phyloP scores from a whole-genome alignment of 2,888 invertebrate genomes.

The Synanthedon andrenaeformis region DNA sequence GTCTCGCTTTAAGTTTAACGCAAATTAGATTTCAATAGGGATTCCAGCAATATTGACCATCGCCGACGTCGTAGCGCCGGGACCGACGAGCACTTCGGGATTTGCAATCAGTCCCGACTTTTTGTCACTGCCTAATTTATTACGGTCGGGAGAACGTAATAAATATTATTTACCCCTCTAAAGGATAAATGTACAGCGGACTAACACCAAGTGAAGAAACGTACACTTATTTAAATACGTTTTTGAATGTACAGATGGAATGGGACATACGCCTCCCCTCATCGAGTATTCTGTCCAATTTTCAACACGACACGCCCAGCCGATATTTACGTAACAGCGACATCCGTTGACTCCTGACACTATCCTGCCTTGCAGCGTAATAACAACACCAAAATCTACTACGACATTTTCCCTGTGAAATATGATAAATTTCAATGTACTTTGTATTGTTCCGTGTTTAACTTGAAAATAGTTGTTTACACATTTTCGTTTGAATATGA shows the following conservation, averaged over 20 bases:
- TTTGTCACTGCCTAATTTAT: conserved; percentile 17
- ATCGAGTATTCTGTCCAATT: conserved; percentile 64
- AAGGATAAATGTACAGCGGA: not conserved
- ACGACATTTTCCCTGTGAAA: not conserved
- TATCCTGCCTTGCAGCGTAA: conserved; percentile 29
- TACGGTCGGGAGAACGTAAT: conserved; percentile 2
- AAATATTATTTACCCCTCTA: not conserved
- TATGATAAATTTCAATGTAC: not conserved
- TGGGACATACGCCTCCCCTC: conserved; percentile 52
- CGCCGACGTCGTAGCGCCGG: conserved; percentile 13
- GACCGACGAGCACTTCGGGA: conserved; percentile 14
- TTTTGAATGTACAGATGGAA: conserved; percentile 46
- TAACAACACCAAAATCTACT: conserved; percentile 18
- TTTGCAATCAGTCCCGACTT: conserved; percentile 20
- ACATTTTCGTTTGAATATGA: not conserved
- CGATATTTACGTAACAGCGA: conserved; percentile 65
- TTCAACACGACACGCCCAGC: conserved; percentile 63
- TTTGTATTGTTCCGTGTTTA: too few relatives aligned
- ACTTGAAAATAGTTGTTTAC: too few relatives aligned
- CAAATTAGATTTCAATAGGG: conserved; percentile 40
- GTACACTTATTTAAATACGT: conserved; percentile 47
- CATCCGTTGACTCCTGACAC: conserved; percentile 55
- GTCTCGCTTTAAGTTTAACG: conserved; percentile 30
- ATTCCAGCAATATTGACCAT: conserved; percentile 29
- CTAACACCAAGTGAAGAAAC: not conserved